Percentiles rank a stretch among this genome's conserved stretches.
Evolutionary conservation across 2,888 invertebrate species (phyloP).

Genomic region (Phengaris alcon): DNA sequence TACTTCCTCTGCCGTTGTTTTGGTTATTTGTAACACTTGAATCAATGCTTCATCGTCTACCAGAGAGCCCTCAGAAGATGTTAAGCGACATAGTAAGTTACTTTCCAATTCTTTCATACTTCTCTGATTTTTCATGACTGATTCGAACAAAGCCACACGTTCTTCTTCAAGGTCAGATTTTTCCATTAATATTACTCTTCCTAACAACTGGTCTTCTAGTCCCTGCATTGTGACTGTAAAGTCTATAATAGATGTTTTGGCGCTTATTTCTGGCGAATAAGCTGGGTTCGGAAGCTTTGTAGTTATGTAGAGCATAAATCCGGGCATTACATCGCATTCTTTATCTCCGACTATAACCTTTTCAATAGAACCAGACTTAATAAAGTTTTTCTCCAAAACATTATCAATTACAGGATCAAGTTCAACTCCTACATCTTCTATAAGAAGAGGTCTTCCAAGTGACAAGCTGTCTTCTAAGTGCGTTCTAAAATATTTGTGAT

Average conservation of each 20-base stretch:
- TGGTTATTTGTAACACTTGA: constrained; percentile 91
- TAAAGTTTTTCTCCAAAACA: constrained; percentile 97
- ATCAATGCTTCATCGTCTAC: constrained; percentile 98
- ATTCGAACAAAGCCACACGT: constrained; percentile 94
- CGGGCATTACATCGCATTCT: constrained; percentile 97
- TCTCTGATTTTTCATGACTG: constrained; percentile 96
- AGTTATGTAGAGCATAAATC: constrained; percentile 96
- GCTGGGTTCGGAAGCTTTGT: constrained; percentile 97
- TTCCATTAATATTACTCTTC: constrained; percentile 96
- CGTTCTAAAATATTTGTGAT: constrained; percentile 97
- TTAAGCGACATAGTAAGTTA: constrained; percentile 92
- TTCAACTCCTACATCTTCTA: constrained; percentile 97
- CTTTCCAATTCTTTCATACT: constrained; percentile 97
- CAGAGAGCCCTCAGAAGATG: constrained; percentile 94
- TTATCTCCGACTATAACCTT: constrained; percentile 97
- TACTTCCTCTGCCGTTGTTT: constrained; percentile 95
- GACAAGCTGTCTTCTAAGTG: constrained; percentile 94
- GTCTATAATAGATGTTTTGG: constrained; percentile 97
- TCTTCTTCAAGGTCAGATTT: constrained; percentile 97
- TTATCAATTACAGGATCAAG: constrained; percentile 98
- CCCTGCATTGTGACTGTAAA: constrained; percentile 98
- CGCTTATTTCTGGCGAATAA: constrained; percentile 97
- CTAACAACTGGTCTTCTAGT: constrained; percentile 95
- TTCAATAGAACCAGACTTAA: constrained; percentile 96
- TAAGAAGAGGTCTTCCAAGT: constrained; percentile 91